Percentiles rank a stretch among this genome's conserved stretches.
Evolutionary conservation across 2,888 invertebrate species (phyloP).

Genomic region (Meandrusa payeni): DNA sequence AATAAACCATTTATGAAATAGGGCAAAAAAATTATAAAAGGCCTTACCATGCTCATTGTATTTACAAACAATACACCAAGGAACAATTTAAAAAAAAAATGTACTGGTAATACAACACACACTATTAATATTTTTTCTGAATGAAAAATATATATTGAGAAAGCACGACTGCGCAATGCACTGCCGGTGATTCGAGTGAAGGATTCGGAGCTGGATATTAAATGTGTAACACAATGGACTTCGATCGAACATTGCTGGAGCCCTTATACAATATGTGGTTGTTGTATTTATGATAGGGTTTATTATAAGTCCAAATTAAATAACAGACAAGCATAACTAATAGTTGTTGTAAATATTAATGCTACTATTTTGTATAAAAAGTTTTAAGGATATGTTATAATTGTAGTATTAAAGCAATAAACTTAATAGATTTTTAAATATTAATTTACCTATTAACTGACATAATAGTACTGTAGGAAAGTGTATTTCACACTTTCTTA

Average conservation of each 20-base stretch:
- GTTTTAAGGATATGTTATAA: too few species aligned
- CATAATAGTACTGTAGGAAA: too few species aligned
- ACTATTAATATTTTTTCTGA: conserved; percentile 44
- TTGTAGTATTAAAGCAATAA: too few species aligned
- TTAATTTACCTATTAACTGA: too few species aligned
- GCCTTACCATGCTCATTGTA: conserved; percentile 77
- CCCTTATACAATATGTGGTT: conserved; percentile 49
- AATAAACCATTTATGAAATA: conserved; percentile 61
- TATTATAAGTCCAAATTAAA: conserved; percentile 59
- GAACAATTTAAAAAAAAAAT: conserved; percentile 57
- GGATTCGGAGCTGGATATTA: conserved; percentile 49
- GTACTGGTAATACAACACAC: conserved; percentile 50
- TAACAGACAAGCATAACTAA: conserved; percentile 35
- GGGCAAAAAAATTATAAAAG: conserved; percentile 52
- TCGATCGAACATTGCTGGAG: conserved; percentile 48
- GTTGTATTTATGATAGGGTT: conserved; percentile 58
- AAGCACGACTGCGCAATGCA: conserved; percentile 65
- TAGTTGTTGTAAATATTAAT: too few species aligned
- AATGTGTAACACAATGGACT: conserved; percentile 60
- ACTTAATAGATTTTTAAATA: too few species aligned
- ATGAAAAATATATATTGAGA: conserved; percentile 40
- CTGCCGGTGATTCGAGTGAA: conserved; percentile 61
- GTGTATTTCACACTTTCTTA: too few species aligned
- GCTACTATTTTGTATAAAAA: too few species aligned
- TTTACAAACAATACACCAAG: conserved; percentile 61